Percentiles rank a stretch among this genome's conserved stretches.
phyloP scores from a whole-genome alignment of 2,797 vertebrate species.

The Lithobates pipiens region DNA sequence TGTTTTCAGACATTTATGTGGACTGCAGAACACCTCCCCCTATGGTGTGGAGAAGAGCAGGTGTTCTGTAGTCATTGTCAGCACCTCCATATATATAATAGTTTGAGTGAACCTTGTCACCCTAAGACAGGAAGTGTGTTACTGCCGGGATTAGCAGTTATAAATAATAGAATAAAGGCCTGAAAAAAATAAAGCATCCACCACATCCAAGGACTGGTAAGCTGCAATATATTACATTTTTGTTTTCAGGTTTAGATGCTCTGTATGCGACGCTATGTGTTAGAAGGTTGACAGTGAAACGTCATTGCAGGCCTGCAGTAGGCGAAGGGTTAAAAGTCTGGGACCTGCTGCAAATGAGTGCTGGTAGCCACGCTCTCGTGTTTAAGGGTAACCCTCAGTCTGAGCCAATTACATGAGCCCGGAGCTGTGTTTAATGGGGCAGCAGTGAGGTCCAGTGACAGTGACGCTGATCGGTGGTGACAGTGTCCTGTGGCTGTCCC shows the following conservation, averaged over 20 bases:
- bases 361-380: constrained; percentile 57
- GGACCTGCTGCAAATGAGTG: constrained; percentile 60
- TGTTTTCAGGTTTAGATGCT: not conserved
- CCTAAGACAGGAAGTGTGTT: too few species aligned
- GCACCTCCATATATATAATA: too few species aligned
- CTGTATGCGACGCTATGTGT: not conserved
- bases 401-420: constrained; percentile 62
- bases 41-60: too few species aligned
- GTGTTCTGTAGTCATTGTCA: too few species aligned
- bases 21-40: too few species aligned
- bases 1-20: too few species aligned
- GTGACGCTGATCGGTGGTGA: constrained; percentile 59
- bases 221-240: not conserved
- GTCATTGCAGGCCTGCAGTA: not conserved
- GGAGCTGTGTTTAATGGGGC: constrained; percentile 63
- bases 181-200: too few species aligned
- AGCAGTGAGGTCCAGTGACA: constrained; percentile 62
- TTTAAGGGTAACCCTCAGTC: constrained; percentile 61
- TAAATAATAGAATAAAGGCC: too few species aligned
- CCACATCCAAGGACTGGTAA: too few species aligned
- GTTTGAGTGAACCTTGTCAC: too few species aligned
- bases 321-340: constrained; percentile 46
- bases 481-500: constrained; percentile 63
- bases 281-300: not conserved
- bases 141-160: too few species aligned